Conservation (phyloP, 2,888 invertebrate species). For the Drosophila mayaguana region DNA sequence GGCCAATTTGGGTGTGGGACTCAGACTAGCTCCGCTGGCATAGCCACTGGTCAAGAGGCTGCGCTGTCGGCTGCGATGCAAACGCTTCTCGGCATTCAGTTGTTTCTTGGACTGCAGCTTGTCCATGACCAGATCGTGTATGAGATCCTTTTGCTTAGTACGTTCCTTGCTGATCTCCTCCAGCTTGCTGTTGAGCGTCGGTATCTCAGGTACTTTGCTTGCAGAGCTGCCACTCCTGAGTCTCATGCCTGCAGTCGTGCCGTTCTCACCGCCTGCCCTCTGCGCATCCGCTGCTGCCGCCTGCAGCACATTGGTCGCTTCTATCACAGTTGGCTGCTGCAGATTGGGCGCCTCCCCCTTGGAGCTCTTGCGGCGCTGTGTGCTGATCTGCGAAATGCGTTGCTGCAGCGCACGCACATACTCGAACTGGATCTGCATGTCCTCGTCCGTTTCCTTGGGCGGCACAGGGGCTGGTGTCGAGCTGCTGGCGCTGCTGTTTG, state of each 20-base stretch:
- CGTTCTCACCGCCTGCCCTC: slow-evolving; percentile 12
- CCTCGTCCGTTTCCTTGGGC: slow-evolving; percentile 58
- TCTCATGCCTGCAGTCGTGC: slow-evolving; percentile 42
- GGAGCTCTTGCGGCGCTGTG: slow-evolving; percentile 86
- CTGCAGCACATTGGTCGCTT: slow-evolving; percentile 50
- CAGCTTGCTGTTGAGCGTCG: slow-evolving; percentile 88
- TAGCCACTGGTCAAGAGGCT: slow-evolving; percentile 82
- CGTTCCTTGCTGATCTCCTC: slow-evolving; percentile 92
- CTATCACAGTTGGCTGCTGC: slow-evolving; percentile 82
- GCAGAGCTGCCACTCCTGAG: slow-evolving; percentile 61
- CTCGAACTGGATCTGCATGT: slow-evolving; percentile 83
- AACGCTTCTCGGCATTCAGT: slow-evolving; percentile 87
- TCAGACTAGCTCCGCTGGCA: slow-evolving; percentile 81
- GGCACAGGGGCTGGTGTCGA: slow-evolving; percentile 39
- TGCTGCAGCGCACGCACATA: slow-evolving; percentile 89
- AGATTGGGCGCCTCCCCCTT: slow-evolving; percentile 83
- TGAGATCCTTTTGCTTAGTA: slow-evolving; percentile 92
- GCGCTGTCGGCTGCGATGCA: slow-evolving; percentile 87
- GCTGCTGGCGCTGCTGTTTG: slow-evolving; percentile 59
- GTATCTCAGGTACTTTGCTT: slow-evolving; percentile 84
- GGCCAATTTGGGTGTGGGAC: slow-evolving; percentile 83
- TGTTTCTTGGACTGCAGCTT: slow-evolving; percentile 90
- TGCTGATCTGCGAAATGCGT: slow-evolving; percentile 89
- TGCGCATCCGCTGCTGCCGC: slow-evolving; percentile 28
- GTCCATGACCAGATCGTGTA: slow-evolving; percentile 93